Conservation (phyloP, 1,140 invertebrate genomes). For the Eurytemora carolleeae region DNA sequence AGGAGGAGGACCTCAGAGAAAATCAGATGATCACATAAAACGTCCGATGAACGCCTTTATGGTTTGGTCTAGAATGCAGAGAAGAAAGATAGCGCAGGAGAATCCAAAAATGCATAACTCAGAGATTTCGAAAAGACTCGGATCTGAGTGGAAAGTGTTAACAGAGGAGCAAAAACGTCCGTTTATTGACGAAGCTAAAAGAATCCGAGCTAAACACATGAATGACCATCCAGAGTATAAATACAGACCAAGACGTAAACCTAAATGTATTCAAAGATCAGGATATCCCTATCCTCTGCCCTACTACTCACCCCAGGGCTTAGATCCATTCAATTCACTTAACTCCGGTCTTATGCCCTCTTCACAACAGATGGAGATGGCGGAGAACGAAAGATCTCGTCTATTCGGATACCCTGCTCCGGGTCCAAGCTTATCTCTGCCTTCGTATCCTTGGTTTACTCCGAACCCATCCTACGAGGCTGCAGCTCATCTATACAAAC, state of each 20-base stretch:
- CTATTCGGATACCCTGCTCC: too few species aligned
- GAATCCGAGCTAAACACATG: conserved; percentile 46
- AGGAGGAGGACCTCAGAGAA: too few species aligned
- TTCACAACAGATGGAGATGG: too few species aligned
- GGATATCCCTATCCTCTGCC: conserved; percentile 22
- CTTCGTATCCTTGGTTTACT: too few species aligned
- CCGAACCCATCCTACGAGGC: too few species aligned
- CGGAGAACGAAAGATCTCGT: too few species aligned
- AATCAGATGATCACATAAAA: conserved; percentile 47
- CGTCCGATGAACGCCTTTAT: conserved; percentile 79
- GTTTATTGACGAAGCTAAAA: conserved; percentile 46
- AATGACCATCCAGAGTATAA: conserved; percentile 48
- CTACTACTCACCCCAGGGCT: conserved; percentile 18
- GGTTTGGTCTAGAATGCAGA: conserved; percentile 51
- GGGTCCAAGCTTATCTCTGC: too few species aligned
- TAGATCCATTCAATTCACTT: conserved; percentile 21
- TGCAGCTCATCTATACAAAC: too few species aligned
- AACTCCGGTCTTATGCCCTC: too few species aligned
- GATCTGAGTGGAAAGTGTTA: conserved; percentile 41
- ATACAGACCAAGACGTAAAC: conserved; percentile 38
- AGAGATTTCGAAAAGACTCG: conserved; percentile 37
- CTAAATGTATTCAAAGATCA: conserved; percentile 23
- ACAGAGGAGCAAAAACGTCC: conserved; percentile 39
- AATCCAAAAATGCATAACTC: conserved; percentile 31
- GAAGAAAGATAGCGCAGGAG: conserved; percentile 24